A percentile compares a stretch with the other conserved stretches of the same genome.
Evolutionary conservation across 1,140 invertebrate genomes (phyloP).

Genomic region (Orchestia grillus): DNA sequence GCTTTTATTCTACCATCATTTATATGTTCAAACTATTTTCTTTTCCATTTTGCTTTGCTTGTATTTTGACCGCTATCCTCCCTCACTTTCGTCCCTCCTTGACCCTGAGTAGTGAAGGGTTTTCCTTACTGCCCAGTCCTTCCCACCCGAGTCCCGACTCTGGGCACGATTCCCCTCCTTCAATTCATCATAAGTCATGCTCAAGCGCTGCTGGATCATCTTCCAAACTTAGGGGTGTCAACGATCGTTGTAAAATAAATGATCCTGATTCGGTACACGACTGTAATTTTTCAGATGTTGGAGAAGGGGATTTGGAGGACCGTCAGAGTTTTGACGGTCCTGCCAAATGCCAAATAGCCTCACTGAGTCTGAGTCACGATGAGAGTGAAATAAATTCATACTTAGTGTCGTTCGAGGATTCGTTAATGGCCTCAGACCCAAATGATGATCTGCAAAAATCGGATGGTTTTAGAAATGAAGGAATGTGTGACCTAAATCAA

Average conservation of each 20-base stretch:
- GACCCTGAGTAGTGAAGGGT: not conserved
- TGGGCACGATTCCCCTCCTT: not conserved
- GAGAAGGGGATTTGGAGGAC: not conserved
- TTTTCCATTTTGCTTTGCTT: not conserved
- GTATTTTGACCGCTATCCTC: not conserved
- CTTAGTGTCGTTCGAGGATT: not conserved
- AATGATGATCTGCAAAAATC: not conserved
- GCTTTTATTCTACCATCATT: not conserved
- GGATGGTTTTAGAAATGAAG: not conserved
- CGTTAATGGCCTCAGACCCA: not conserved
- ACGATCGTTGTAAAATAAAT: not conserved
- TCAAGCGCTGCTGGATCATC: not conserved
- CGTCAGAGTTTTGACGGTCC: not conserved
- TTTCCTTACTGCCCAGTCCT: not conserved
- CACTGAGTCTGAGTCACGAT: not conserved
- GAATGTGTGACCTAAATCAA: not conserved
- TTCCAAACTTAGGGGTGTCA: not conserved
- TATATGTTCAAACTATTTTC: not conserved
- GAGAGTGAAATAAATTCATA: not conserved
- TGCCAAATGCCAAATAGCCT: not conserved
- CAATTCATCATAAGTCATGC: not conserved
- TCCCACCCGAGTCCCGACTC: not conserved
- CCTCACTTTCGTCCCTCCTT: not conserved
- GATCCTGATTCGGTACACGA: not conserved
- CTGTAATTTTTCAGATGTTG: not conserved